Evolutionary conservation across 2,113 vertebrate species (phyloP).

Genomic region (Zonotrichia leucophrys): DNA sequence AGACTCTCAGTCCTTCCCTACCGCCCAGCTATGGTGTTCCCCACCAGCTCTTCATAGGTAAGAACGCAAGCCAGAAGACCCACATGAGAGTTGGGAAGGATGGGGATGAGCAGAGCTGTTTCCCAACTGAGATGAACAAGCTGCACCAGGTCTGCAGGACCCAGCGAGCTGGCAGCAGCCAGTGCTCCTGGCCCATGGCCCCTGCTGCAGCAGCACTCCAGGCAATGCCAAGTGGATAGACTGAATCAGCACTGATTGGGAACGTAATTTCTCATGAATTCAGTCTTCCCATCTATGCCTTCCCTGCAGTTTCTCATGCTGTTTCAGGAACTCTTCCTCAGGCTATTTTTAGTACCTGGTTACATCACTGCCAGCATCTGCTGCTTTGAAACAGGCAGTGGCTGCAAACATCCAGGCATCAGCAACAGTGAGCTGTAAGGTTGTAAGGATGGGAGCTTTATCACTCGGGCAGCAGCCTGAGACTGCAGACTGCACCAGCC

Average conservation of each 20-base stretch:
- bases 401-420: not conserved
- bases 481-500: not conserved
- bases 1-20: not conserved
- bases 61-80: not conserved
- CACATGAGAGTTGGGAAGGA: not conserved
- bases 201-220: not conserved
- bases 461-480: not conserved
- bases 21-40: not conserved
- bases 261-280: not conserved
- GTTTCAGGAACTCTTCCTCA: conserved; percentile 2
- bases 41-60: not conserved
- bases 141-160: not conserved
- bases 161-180: not conserved
- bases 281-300: not conserved
- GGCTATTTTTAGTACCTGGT: conserved; percentile 49
- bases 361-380: conserved; percentile 28
- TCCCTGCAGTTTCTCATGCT: not conserved
- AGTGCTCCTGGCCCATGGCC: not conserved
- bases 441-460: not conserved
- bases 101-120: not conserved
- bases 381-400: not conserved
- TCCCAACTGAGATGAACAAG: not conserved
- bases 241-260: not conserved
- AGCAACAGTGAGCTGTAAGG: not conserved
- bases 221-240: not conserved